Base-by-base conservation (phyloP, 2,113 vertebrate species). In the Leiothrix lutea region DNA sequence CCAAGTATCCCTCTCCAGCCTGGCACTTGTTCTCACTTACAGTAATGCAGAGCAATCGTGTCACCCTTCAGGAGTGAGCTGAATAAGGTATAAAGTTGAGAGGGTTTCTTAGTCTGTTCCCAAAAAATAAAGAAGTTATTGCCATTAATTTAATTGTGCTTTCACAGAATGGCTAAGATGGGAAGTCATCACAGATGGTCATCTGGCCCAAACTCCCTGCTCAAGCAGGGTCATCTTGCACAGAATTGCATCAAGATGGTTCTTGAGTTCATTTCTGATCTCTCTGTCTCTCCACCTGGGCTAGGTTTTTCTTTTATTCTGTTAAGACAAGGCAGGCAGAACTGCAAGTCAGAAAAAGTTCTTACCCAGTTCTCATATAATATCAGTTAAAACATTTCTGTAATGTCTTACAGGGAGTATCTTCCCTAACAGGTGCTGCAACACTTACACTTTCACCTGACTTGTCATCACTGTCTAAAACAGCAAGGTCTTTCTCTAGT, bases 301-400 rank as follows among this genome's bases (percentile, higher is more conserved):
- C 11, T 57, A 57, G 23, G 16, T 91, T n/a, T 67, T 8, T 7
- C n/a, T 66, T 85, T 66, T 85, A 6, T 64, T 47, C 44, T 69
- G 12, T 44, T 48, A 67, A 40, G 35, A 86, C 4, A 78, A 81
- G 13, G 48, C 28, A 88, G 28, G 3, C 50, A 92, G 45, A 79
- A 85, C 2, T 22, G 21, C 38, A 80, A 66, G 67, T 22, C 22
- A 33, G 47, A 78, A 36, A 13, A n/a, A 40, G 5, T 15, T 90
- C 48, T 57, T 29, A 28, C 23, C 28, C 9, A 44, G 16, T 20
- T 48, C 29, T 83, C 44, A 36, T 6, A 28, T 8, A 60, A 33
- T 1, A 6, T 50, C 53, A 82, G 15, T 24, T 61, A 8, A 5
- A 74, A 57, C 0, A 0, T 26, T 74, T 69, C 42, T 50, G 13